Evolutionary conservation across 2,113 vertebrate genomes (phyloP), one percentile per base, ranked within the genome.

Genomic region (Paracanthobrama guichenoti): DNA sequence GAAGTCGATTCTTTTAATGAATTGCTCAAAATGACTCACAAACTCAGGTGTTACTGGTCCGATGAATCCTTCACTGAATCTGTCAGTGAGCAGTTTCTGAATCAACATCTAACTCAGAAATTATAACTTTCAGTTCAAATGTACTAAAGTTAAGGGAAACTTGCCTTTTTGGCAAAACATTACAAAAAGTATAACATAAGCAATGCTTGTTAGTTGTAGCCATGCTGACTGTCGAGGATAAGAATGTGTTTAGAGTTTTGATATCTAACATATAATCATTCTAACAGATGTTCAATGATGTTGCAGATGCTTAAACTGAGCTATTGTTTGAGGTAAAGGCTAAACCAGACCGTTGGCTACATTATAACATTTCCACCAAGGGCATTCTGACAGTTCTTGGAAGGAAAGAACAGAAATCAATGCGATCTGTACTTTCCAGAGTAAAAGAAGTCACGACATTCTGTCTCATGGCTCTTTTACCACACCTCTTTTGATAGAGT

Each of bases 341-440:
- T 39, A 39, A 78, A 42, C 39, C 12, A 84, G 69, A 31, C 26
- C 76, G 31, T 35, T 22, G 20, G 31, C 55, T 62, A 57, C 22
- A 60, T 50, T 62, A 35, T 14, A 31, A 60, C 35, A 74, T 59
- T 31, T 42, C 10, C 22, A 48, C 35, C 78, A 74, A 85, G 6
- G 24, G 53, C 60, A 67, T 57, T 31, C 13, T 14, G 50, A 73
- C 69, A 59, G 26, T 18, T 53, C 48, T 62, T 74, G 55, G 59
- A n/a, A 72, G n/a, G 9, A 35, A 71, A 12, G 20, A 74, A 55
- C 18, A 26, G 42, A 64, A 26, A 48, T 64, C n/a, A 62, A 73
- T 6, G 11, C 28, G 57, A 73, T 24, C n/a, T 75, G 71, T 66
- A 69, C 82, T 53, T 84, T 86, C 79, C n/a, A 82, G 74, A 9